These are phyloP conservation scores for Troides aeacus DNA, from an alignment of 2,888 invertebrate species.

Conservation along the genomic window DNA sequence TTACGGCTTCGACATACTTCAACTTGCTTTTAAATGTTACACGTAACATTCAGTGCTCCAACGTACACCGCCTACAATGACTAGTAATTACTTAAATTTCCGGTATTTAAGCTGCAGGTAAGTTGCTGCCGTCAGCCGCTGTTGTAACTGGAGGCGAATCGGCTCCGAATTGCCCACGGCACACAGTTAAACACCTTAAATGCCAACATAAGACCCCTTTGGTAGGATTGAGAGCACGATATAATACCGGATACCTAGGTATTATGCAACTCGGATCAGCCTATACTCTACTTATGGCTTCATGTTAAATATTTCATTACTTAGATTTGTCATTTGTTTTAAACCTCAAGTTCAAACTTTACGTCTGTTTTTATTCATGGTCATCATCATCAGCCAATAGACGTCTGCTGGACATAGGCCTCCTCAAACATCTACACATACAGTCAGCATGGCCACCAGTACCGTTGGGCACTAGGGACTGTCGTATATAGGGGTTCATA, in stretches of 20 bases:
- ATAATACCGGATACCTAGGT: conserved; percentile 24
- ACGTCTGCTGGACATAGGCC: too few relatives aligned
- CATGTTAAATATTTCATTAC: conserved; percentile 6
- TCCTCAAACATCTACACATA: too few relatives aligned
- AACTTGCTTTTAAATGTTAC: conserved; percentile 13
- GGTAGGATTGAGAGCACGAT: conserved; percentile 25
- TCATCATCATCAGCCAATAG: too few relatives aligned
- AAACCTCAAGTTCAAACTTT: background rate
- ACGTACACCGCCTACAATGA: conserved; percentile 20
- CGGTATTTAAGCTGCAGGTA: conserved; percentile 26
- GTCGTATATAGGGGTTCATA: too few relatives aligned
- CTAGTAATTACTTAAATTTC: conserved; percentile 29
- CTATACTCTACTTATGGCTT: background rate
- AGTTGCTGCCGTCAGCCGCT: conserved; percentile 18
- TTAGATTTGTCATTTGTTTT: conserved; percentile 1
- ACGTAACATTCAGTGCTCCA: conserved; percentile 17
- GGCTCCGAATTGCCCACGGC: conserved; percentile 27
- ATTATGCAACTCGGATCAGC: conserved; percentile 19
- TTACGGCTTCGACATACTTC: background rate
- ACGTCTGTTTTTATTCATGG: background rate
- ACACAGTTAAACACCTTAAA: conserved; percentile 29
- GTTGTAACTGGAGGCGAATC: conserved; percentile 23
- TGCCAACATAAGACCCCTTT: conserved; percentile 23
- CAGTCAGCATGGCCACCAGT: too few relatives aligned
- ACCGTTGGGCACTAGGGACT: too few relatives aligned